Conservation (phyloP, 2,797 vertebrate species). For the Brachyalestes nurse region DNA sequence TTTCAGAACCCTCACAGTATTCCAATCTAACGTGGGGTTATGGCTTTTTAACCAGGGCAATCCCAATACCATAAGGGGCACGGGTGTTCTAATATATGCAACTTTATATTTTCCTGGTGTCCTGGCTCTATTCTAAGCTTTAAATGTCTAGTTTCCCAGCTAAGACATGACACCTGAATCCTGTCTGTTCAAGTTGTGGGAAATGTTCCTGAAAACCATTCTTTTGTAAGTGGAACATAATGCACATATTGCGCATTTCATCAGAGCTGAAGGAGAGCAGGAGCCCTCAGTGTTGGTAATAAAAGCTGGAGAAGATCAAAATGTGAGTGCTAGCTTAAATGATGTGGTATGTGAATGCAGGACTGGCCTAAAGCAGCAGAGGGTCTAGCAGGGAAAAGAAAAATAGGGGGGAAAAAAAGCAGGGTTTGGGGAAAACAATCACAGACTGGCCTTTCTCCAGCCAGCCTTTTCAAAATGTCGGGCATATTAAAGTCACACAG, state of each 20-base stretch:
- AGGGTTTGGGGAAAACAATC: constrained; percentile 46
- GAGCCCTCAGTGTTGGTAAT: neutral
- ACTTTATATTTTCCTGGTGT: too few species aligned
- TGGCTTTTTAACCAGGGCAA: too few species aligned
- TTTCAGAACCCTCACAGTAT: too few species aligned
- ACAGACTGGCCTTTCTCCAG: constrained; percentile 43
- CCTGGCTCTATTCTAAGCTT: too few species aligned
- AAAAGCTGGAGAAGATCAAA: neutral
- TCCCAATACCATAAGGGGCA: too few species aligned
- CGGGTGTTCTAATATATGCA: too few species aligned
- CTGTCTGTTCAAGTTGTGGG: neutral
- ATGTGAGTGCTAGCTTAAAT: neutral
- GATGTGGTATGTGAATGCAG: neutral
- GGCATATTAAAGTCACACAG: constrained; percentile 58
- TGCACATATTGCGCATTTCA: neutral
- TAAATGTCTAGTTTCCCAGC: too few species aligned
- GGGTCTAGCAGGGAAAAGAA: neutral
- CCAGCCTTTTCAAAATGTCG: constrained; percentile 41
- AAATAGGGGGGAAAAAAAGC: constrained; percentile 10
- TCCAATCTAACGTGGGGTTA: too few species aligned
- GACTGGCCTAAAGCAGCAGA: neutral
- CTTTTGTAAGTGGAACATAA: constrained; percentile 1
- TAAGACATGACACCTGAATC: neutral
- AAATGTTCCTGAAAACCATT: neutral
- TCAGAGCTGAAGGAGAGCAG: neutral